These are phyloP conservation scores for Urosaurus nigricauda DNA, from an alignment of 2,797 vertebrate species.

Conservation along the genomic window DNA sequence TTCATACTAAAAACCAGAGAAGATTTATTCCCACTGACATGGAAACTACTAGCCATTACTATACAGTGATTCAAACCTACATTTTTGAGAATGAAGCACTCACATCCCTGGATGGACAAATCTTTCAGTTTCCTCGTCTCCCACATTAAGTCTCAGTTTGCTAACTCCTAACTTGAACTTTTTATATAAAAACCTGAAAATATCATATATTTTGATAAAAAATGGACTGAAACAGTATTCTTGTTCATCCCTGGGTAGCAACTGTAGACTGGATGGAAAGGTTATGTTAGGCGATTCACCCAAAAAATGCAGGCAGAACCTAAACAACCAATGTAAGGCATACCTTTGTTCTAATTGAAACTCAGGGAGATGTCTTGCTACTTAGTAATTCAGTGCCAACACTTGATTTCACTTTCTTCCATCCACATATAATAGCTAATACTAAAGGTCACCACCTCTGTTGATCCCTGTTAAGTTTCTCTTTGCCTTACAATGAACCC, in stretches of 20 bases:
- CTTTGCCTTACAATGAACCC: conserved; percentile 17
- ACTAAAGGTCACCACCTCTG: neutral
- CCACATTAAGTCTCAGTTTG: neutral
- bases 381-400: conserved; percentile 5
- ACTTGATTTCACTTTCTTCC: conserved; percentile 26
- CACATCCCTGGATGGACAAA: neutral
- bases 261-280: neutral
- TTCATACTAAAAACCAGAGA: too few species aligned
- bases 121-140: neutral
- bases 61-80: neutral
- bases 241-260: neutral
- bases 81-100: neutral
- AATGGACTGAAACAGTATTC: neutral
- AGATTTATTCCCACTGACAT: too few species aligned
- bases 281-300: neutral
- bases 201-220: neutral
- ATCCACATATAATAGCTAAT: neutral
- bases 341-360: conserved; percentile 38
- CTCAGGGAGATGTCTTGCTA: conserved; percentile 18
- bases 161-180: neutral
- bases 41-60: too few species aligned
- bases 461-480: conserved; percentile 11
- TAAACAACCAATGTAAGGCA: conserved; percentile 9
- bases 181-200: neutral
- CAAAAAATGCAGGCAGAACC: neutral